Percentiles rank a stretch among this genome's conserved stretches.
These are phyloP conservation scores for Cremastinae sp. DNA, from an alignment of 2,888 invertebrate genomes.

Conservation along the genomic window DNA sequence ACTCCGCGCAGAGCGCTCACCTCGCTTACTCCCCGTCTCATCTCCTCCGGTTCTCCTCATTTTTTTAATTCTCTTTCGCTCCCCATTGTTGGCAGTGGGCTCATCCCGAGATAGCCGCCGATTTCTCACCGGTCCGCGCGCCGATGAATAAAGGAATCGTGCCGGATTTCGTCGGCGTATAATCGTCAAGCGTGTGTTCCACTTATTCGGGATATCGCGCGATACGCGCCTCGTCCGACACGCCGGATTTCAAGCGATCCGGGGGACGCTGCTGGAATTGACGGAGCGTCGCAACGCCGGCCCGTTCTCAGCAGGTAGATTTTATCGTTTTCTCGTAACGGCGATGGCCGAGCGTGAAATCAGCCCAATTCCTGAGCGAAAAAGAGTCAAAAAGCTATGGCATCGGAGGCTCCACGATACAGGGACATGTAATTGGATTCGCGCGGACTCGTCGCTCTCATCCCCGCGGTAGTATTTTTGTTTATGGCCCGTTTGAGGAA, in stretches of 20 bases:
- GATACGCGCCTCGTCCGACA: constrained; percentile 22
- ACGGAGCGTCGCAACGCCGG: constrained; percentile 7
- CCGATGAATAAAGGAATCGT: constrained; percentile 49
- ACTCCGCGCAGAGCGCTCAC: constrained; percentile 32
- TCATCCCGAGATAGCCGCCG: constrained; percentile 37
- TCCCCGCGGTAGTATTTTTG: background rate
- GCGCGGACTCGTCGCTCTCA: constrained; percentile 24
- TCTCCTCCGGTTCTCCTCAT: background rate
- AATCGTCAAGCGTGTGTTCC: constrained; percentile 43
- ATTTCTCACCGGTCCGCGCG: constrained; percentile 40
- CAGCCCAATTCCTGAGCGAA: constrained; percentile 21
- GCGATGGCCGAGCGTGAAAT: constrained; percentile 45
- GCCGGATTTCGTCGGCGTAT: constrained; percentile 24
- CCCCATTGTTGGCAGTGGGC: constrained; percentile 47
- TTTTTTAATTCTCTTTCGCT: constrained; percentile 18
- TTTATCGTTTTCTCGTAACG: constrained; percentile 31
- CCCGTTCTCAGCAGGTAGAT: constrained; percentile 12
- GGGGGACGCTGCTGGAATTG: constrained; percentile 28
- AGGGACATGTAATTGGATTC: constrained; percentile 16
- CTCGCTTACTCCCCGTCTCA: constrained; percentile 45
- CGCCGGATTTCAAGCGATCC: constrained; percentile 21
- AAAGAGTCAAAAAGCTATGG: constrained; percentile 1
- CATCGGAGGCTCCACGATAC: background rate
- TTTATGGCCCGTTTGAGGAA: constrained; percentile 10
- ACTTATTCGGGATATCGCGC: constrained; percentile 32